A percentile compares a stretch with the other conserved stretches of the same genome.
phyloP scores from a whole-genome alignment of 2,888 invertebrate genomes.

The Lydus trimaculatus region DNA sequence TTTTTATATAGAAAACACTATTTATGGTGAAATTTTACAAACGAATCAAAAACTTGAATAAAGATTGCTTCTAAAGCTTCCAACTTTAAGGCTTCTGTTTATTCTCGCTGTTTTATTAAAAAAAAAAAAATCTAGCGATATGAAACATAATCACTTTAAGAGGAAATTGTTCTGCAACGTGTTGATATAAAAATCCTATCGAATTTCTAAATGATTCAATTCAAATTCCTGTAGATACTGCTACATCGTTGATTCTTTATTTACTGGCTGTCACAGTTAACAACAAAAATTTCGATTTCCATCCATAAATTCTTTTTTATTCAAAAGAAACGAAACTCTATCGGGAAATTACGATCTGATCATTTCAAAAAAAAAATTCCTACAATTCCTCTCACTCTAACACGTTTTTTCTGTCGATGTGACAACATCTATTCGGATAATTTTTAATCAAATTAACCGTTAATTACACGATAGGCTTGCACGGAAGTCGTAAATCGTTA shows the following conservation, averaged over 20 bases:
- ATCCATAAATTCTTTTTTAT: background rate
- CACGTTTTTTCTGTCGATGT: background rate
- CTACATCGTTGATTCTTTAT: too few species aligned
- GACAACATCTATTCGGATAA: background rate
- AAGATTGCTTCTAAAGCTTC: too few species aligned
- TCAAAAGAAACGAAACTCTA: background rate
- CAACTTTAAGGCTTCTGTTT: too few species aligned
- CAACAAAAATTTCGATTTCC: background rate
- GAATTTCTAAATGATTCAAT: too few species aligned
- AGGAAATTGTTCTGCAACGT: too few species aligned
- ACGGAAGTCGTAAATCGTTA: slow-evolving; percentile 4
- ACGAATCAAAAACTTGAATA: too few species aligned
- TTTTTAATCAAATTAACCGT: slow-evolving; percentile 4
- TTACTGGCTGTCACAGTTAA: background rate
- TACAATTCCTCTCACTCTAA: too few species aligned
- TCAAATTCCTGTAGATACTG: too few species aligned
- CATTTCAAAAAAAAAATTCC: background rate
- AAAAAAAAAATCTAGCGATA: too few species aligned
- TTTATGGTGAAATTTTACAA: background rate
- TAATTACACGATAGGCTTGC: slow-evolving; percentile 1
- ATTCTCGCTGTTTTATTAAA: too few species aligned
- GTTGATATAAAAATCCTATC: too few species aligned
- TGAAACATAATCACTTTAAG: too few species aligned
- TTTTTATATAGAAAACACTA: background rate
- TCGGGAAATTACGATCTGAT: background rate